Evolutionary conservation across 2,797 vertebrate genomes (phyloP).

Genomic region (Myripristis murdjan): DNA sequence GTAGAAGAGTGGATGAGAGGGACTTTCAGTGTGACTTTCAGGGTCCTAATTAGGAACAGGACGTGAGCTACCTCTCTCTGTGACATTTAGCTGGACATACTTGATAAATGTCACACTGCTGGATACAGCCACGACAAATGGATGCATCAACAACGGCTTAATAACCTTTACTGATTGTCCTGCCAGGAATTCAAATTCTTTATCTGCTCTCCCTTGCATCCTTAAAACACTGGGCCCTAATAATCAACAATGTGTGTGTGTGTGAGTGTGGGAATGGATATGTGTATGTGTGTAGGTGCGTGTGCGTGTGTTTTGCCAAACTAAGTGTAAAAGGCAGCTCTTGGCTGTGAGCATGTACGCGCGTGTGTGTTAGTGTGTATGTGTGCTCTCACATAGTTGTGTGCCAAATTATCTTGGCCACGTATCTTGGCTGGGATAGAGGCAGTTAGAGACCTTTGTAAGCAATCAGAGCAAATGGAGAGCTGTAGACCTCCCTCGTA

Average conservation of each 20-base stretch:
- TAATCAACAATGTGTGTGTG: constrained; percentile 71
- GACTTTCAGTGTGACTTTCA: constrained; percentile 85
- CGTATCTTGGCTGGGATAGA: constrained; percentile 45
- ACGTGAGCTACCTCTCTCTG: constrained; percentile 81
- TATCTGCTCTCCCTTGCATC: constrained; percentile 72
- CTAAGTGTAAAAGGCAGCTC: constrained; percentile 48
- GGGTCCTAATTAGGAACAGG: constrained; percentile 89
- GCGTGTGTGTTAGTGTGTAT: constrained; percentile 32
- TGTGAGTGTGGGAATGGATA: constrained; percentile 21
- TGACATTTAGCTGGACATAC: constrained; percentile 90
- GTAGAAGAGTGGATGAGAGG: constrained; percentile 80
- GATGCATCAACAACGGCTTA: constrained; percentile 87
- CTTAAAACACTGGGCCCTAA: constrained; percentile 74
- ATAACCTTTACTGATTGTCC: constrained; percentile 89
- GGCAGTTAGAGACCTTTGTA: constrained; percentile 73
- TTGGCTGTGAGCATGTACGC: constrained; percentile 27
- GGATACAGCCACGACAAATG: constrained; percentile 84
- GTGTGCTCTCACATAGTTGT: not conserved
- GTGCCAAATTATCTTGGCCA: constrained; percentile 68
- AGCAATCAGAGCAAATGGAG: constrained; percentile 78
- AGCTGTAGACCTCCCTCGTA: constrained; percentile 65
- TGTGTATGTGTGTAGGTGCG: not conserved
- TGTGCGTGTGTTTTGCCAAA: constrained; percentile 48
- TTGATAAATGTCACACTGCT: constrained; percentile 90
- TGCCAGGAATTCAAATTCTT: constrained; percentile 86